Base-by-base conservation (phyloP, 2,888 invertebrate genomes). In the Diadegma fenestrale region DNA sequence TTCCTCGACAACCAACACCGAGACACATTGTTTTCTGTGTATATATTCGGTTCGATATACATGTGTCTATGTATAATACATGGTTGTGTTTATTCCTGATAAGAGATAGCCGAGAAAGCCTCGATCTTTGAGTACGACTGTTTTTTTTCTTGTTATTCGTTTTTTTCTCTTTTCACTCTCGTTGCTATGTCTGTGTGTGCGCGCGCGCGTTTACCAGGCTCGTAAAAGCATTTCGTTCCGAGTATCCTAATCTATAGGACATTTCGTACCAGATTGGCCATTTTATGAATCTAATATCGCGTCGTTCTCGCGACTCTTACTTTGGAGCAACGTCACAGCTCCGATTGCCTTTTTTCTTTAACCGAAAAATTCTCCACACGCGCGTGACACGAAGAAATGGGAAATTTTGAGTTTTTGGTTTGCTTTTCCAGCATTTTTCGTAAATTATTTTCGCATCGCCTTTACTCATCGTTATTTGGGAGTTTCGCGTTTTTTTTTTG, bases 71-170 rank as follows among this genome's bases (percentile, higher is more conserved):
- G 75, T 48, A n/a, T 54, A 51, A 61, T 58, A 79, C 80, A 68
- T 58, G 54, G 43, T 76, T 80, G 89, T 91, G 89, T 90, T 92
- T 91, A 91, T 91, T 90, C 78, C 86, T 89, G 91, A 92, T 92
- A 92, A 92, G 90, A 91, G 87, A 82, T 61, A 87, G 88, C 82
- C 45, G 41, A 54, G 82, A 78, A 69, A 78, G 73, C 71, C 80
- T 75, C 78, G 66, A 69, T 51, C 22, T 22, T 64, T 80, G 45
- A 22, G 68, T 30, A 19, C 68, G 68, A 22, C 69, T 54, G 19
- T n/a, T 19, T 22, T 72, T 54, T 72, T n/a, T 72, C n/a, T 37
- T 19, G n/a, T 8, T 63, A 14, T 63, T 41, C 69, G 7, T 68
- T 17, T 19, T 63, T 37, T 45, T 43, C 1, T 69, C 17, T 26